These are phyloP conservation scores for Laterallus jamaicensis DNA, from an alignment of 2,113 vertebrate species.

Conservation along the genomic window DNA sequence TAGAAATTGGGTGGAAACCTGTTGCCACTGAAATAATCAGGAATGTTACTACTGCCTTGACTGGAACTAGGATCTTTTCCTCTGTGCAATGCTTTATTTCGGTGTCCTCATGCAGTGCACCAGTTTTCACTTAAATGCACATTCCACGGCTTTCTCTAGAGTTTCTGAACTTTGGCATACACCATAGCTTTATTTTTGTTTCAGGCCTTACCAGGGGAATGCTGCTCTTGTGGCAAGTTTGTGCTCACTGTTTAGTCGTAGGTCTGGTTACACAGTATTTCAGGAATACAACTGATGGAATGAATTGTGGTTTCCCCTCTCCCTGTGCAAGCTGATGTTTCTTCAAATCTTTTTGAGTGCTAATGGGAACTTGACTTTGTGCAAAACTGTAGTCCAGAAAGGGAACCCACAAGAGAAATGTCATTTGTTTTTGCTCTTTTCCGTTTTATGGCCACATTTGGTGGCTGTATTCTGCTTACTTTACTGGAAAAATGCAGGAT, in stretches of 20 bases:
- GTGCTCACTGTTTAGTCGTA: neutral
- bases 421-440: slow-evolving; percentile 3
- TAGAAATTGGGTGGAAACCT: neutral
- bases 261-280: neutral
- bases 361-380: neutral
- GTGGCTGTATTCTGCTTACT: neutral
- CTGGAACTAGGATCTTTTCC: neutral
- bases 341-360: neutral
- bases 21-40: neutral
- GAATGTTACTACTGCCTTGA: neutral
- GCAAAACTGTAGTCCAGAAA: neutral
- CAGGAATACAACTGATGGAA: accelerated
- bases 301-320: neutral
- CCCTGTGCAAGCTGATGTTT: neutral
- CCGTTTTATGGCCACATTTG: neutral
- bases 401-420: neutral
- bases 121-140: neutral
- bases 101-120: neutral
- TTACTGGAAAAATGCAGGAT: slow-evolving; percentile 23
- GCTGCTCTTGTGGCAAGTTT: neutral
- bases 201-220: neutral
- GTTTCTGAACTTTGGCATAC: neutral
- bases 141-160: neutral
- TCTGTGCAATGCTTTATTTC: neutral
- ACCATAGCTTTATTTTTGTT: neutral